Conservation (phyloP, 2,888 invertebrate genomes). For the Drosophila anomalipes region DNA sequence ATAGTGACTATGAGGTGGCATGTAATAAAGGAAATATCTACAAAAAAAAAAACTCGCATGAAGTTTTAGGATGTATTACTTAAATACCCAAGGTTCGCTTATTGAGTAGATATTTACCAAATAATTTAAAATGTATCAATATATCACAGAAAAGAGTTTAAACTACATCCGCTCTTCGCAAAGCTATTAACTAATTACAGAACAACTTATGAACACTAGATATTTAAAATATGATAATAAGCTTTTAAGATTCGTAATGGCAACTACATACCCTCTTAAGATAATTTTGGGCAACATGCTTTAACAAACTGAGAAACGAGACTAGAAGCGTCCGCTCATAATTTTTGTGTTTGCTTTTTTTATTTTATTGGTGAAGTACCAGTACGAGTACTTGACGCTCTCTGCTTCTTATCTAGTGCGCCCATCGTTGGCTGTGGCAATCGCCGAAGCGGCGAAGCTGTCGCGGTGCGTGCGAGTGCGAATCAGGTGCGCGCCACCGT, state of each 20-base stretch:
- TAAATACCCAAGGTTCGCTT: neutral
- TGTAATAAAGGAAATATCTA: neutral
- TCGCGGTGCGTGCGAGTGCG: constrained; percentile 46
- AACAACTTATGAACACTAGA: neutral
- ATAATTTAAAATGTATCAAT: neutral
- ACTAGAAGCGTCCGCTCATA: constrained; percentile 64
- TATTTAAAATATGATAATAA: neutral
- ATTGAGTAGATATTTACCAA: neutral
- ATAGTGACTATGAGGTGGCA: neutral
- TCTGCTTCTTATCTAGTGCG: constrained; percentile 80
- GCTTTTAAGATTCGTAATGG: neutral
- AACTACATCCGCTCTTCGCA: neutral
- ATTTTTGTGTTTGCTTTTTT: constrained; percentile 36
- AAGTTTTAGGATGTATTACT: neutral
- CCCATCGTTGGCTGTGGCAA: constrained; percentile 72
- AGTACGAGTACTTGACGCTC: constrained; percentile 67
- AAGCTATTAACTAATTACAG: neutral
- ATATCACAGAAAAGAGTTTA: neutral
- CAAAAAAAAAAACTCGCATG: neutral
- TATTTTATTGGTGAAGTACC: constrained; percentile 28
- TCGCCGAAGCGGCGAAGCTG: constrained; percentile 32
- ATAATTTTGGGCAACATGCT: neutral
- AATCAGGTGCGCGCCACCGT: constrained; percentile 59
- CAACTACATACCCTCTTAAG: neutral
- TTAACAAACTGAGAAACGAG: constrained; percentile 27